phyloP scores from a whole-genome alignment of 2,888 invertebrate genomes.

The Slavum lentiscoides region DNA sequence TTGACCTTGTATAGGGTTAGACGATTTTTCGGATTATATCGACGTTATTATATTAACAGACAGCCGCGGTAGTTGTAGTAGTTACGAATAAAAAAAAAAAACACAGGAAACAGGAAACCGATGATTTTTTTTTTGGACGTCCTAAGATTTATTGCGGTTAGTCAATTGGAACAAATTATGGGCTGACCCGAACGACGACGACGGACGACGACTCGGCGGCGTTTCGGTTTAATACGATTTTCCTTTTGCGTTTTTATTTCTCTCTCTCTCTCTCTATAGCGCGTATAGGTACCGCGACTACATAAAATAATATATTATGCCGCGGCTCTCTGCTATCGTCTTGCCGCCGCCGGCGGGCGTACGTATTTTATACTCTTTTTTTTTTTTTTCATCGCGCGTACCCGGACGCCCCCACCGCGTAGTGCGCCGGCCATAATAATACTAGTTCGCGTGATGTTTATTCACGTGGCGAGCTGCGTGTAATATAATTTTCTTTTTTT shows the following conservation, averaged over 20 bases:
- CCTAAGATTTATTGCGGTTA: slow-evolving; percentile 51
- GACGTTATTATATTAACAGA: slow-evolving; percentile 45
- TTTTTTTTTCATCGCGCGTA: not conserved
- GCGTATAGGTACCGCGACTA: too few species aligned
- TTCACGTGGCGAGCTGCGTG: slow-evolving; percentile 42
- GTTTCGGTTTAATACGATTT: slow-evolving; percentile 52
- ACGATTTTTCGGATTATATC: slow-evolving; percentile 46
- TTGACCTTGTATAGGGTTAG: slow-evolving; percentile 38
- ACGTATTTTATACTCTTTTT: too few species aligned
- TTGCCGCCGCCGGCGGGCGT: too few species aligned
- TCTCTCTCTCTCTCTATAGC: too few species aligned
- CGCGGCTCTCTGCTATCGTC: too few species aligned
- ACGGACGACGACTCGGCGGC: not conserved
- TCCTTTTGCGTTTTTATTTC: slow-evolving; percentile 29
- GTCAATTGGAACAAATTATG: slow-evolving; percentile 54
- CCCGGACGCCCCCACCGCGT: too few species aligned
- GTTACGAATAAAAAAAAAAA: slow-evolving; percentile 1
- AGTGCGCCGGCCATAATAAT: slow-evolving; percentile 21
- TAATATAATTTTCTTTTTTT: slow-evolving; percentile 5
- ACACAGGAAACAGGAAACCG: slow-evolving; percentile 53
- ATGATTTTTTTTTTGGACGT: slow-evolving; percentile 50
- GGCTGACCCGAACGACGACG: slow-evolving; percentile 53
- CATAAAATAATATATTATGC: too few species aligned
- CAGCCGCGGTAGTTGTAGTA: too few species aligned
- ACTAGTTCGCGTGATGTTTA: slow-evolving; percentile 49